phyloP scores from a whole-genome alignment of 2,113 vertebrate genomes.

The Platichthys stellatus region DNA sequence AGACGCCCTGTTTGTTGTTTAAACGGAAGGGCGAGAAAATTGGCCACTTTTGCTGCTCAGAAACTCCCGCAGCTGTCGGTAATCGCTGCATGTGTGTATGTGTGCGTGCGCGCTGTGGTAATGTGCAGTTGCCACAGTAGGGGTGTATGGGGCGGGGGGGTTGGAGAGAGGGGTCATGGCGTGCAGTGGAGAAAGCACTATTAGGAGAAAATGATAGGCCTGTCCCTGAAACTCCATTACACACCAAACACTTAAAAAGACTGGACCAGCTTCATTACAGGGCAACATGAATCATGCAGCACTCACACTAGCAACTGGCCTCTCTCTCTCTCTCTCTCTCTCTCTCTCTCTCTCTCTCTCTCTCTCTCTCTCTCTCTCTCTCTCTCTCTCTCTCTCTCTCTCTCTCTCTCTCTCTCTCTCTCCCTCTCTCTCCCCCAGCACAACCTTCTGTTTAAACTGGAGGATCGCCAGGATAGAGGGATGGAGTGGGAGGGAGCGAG shows the following conservation, averaged over 20 bases:
- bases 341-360: slow-evolving; percentile 32
- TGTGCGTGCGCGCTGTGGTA: slow-evolving; percentile 41
- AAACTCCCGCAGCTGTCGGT: slow-evolving; percentile 84
- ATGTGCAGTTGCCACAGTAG: slow-evolving; percentile 76
- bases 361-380: slow-evolving; percentile 17
- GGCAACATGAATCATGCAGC: slow-evolving; percentile 82
- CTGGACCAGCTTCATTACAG: slow-evolving; percentile 82
- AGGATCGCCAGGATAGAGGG: slow-evolving; percentile 71
- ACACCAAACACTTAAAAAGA: slow-evolving; percentile 85
- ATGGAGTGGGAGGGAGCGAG: slow-evolving; percentile 36
- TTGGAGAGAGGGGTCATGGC: slow-evolving; percentile 75
- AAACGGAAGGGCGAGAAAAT: slow-evolving; percentile 85
- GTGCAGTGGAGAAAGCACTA: slow-evolving; percentile 79
- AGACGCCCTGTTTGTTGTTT: slow-evolving; percentile 83
- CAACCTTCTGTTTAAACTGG: slow-evolving; percentile 82
- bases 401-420: slow-evolving; percentile 23
- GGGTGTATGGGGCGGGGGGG: slow-evolving; percentile 57
- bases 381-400: slow-evolving; percentile 28
- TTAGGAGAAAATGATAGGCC: slow-evolving; percentile 86
- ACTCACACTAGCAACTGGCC: slow-evolving; percentile 67
- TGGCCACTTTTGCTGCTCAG: slow-evolving; percentile 83
- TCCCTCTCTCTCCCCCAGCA: slow-evolving; percentile 50
- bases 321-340: slow-evolving; percentile 22
- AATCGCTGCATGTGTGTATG: slow-evolving; percentile 69
- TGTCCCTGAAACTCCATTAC: slow-evolving; percentile 86